phyloP scores from a whole-genome alignment of 2,888 invertebrate genomes.

The Stenichneumon culpator region DNA sequence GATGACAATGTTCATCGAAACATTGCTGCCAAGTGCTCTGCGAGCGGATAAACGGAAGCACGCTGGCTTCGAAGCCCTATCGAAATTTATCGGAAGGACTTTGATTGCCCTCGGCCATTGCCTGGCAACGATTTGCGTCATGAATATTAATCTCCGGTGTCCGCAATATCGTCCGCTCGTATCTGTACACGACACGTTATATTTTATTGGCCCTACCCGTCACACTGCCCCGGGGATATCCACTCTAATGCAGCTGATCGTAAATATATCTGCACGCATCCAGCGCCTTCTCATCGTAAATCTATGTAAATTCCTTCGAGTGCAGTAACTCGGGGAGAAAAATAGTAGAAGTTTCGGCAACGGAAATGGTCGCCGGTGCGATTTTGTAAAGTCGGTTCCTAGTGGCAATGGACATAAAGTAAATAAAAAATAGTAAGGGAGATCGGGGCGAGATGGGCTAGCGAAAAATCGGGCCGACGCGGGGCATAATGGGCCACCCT shows the following conservation, averaged over 20 bases:
- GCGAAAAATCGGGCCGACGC: no score
- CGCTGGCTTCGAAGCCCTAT: slow-evolving; percentile 10
- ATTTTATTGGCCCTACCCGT: slow-evolving; percentile 18
- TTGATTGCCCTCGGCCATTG: slow-evolving; percentile 39
- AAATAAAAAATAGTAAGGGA: no score
- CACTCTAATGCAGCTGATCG: slow-evolving; percentile 39
- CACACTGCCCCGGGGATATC: slow-evolving; percentile 34
- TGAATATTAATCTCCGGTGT: slow-evolving; percentile 54
- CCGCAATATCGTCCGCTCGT: slow-evolving; percentile 21
- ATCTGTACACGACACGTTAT: slow-evolving; percentile 1
- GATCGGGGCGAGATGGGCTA: no score
- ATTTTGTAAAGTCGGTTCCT: background rate
- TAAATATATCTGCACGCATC: slow-evolving; percentile 38
- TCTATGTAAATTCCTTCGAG: slow-evolving; percentile 14
- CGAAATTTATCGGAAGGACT: background rate
- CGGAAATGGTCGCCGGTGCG: background rate
- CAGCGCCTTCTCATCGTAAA: slow-evolving; percentile 11
- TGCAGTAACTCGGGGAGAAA: background rate
- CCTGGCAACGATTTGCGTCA: slow-evolving; percentile 69
- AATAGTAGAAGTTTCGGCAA: background rate
- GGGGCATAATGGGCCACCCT: no score
- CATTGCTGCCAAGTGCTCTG: background rate
- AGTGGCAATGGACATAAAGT: background rate
- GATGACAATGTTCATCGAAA: background rate
- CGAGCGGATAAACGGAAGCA: slow-evolving; percentile 29